These are phyloP conservation scores for Odiellus spinosus DNA, from an alignment of 2,888 invertebrate genomes.

Conservation along the genomic window DNA sequence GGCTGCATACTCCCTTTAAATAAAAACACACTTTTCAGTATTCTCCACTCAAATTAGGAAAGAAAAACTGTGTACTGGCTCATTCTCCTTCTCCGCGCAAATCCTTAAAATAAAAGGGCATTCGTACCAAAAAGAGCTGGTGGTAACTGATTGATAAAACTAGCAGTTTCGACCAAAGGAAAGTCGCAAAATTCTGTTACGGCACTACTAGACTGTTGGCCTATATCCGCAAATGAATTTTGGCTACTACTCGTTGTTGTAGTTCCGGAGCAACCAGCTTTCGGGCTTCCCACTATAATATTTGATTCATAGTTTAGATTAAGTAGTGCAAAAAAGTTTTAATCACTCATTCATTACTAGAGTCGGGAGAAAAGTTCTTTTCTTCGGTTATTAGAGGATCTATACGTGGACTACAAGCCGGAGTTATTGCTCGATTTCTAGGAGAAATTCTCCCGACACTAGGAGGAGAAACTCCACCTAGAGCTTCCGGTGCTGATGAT, in stretches of 20 bases:
- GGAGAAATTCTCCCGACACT: slow-evolving; percentile 13
- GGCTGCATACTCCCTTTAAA: no score
- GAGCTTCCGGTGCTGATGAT: slow-evolving; percentile 6
- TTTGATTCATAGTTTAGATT: no score
- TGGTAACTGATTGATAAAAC: slow-evolving; percentile 35
- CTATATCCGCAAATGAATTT: slow-evolving; percentile 1
- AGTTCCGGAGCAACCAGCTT: slow-evolving; percentile 3
- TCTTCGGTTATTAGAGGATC: neutral
- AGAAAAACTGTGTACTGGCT: no score
- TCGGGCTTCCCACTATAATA: slow-evolving; percentile 3
- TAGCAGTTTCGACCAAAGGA: slow-evolving; percentile 32
- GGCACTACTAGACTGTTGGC: neutral
- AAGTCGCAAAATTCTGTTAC: slow-evolving; percentile 22
- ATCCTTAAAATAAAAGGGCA: no score
- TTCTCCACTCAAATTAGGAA: neutral
- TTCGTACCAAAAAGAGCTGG: slow-evolving; percentile 35
- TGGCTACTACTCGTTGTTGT: neutral
- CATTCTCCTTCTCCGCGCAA: no score
- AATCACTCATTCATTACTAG: no score
- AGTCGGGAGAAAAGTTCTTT: no score
- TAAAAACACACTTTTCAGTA: neutral
- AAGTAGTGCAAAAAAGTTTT: no score
- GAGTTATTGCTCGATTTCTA: slow-evolving; percentile 11
- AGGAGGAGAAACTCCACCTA: slow-evolving; percentile 13
- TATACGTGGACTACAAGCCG: slow-evolving; percentile 17